Evolutionary conservation across 2,797 vertebrate species (phyloP), one percentile per base, ranked within the genome.

Genomic region (Gorsachius magnificus): DNA sequence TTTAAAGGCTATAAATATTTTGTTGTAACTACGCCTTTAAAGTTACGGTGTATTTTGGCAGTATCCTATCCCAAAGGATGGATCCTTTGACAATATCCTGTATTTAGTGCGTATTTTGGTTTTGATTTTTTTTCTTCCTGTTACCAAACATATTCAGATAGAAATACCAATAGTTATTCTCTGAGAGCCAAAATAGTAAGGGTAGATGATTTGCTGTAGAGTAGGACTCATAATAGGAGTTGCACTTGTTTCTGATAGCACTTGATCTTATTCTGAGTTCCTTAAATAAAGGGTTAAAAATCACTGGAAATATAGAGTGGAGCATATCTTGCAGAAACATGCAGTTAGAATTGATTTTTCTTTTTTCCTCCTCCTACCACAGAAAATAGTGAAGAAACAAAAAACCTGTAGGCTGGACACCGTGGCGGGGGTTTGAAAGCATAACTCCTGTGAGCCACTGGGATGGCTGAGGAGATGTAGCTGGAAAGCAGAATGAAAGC

Each of bases 271-370:
- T 72, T 68, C 22, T 20, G 26, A 51, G 25, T 79, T 77, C 29
- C 38, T 87, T 91, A 93, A 83, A 76, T 54, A 54, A 89, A 87
- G 46, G 31, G 74, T 94, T 93, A 94, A 91, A 87, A 94, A 66
- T 35, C 0, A 80, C 36, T 70, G 50, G 77, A 81, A 86, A 92
- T 79, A 51, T 1, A 56, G 41, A 64, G 13, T 78, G n/a, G 38
- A 85, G 24, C 11, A 46, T 91, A 87, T 85, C 24, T 93, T 78
- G 65, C 53, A 74, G 78, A 96, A 96, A 91, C 43, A 66, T 63
- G 35, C 38, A 71, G 76, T 75, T 88, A 94, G 53, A 86, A 74
- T 70, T 88, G n/a, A 45, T 89, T 79, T 93, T 72, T 43, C 41
- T 43, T 71, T 46, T 31, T 5, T 53, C 16, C 25, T 61, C 13